Evolutionary conservation across 2,797 vertebrate genomes (phyloP).

Genomic region (Hozukius guyotensis): DNA sequence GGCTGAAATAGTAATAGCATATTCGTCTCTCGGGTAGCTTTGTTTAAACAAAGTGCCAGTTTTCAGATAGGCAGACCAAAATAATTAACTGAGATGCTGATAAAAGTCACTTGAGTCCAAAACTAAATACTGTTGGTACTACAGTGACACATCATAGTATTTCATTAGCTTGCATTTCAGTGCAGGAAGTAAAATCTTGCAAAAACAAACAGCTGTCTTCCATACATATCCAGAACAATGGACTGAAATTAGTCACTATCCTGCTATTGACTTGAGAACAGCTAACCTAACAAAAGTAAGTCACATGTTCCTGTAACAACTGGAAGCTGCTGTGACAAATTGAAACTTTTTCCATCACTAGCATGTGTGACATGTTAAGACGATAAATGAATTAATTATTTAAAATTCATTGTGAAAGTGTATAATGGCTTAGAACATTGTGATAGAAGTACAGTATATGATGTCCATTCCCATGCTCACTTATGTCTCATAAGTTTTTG

Average conservation of each 20-base stretch:
- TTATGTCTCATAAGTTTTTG: too few relatives aligned
- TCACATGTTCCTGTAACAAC: neutral
- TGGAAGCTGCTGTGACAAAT: neutral
- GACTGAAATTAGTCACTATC: constrained; percentile 20
- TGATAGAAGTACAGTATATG: too few relatives aligned
- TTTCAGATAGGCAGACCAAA: neutral
- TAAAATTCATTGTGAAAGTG: too few relatives aligned
- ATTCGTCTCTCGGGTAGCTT: neutral
- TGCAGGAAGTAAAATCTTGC: neutral
- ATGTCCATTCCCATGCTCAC: too few relatives aligned
- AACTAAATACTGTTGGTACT: neutral
- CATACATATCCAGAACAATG: constrained; percentile 12
- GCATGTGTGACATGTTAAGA: constrained; percentile 6
- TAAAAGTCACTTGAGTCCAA: neutral
- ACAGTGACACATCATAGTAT: neutral
- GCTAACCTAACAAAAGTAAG: constrained; percentile 2
- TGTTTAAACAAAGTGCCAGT: neutral
- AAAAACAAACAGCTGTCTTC: constrained; percentile 7
- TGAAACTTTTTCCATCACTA: neutral
- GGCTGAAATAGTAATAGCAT: neutral
- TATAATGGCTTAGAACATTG: too few relatives aligned
- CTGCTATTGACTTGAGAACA: constrained; percentile 6
- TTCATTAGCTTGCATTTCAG: neutral
- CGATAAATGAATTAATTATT: too few relatives aligned
- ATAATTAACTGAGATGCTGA: neutral